Base-by-base conservation (phyloP, 2,888 invertebrate species). In the Heteropelma amictum region DNA sequence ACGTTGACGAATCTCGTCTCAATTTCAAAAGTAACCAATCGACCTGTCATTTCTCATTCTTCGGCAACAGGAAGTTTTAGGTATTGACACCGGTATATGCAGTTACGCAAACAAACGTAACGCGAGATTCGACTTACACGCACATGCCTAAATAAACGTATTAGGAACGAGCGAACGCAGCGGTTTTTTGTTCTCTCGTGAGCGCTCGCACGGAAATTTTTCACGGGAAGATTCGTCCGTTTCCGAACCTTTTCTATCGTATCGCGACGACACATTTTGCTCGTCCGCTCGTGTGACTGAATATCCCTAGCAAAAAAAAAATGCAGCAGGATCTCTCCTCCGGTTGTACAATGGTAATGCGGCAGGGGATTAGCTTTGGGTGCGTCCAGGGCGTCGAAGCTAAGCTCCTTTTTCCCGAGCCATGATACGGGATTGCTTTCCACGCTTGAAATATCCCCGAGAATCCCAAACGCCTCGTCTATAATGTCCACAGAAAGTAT, bases 341-440 rank as follows among this genome's bases (percentile, higher is more conserved):
- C 45, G 23, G 28, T 40, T 30, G 38, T 17, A 40, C 26, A 40
- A 53, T 65, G 53, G 21, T 23, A 40, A 12, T n/a, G n/a, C n/a
- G n/a, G n/a, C n/a, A 23, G 30, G 76, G 85, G 85, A 87, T 87
- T 86, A 86, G 80, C 60, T 67, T 72, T 69, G 77, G 79, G 30
- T 30, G 54, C 82, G 83, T 81, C 80, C 79, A 79, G 80, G 83
- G 82, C 84, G 86, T 86, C 85, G 83, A 82, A 81, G 82, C 80
- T 86, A 84, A 87, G 84, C 84, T 80, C 74, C 77, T 38, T 51
- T 42, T 53, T 53, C 12, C 12, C 58, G 42, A 77, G 79, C 78
- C 84, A 83, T 87, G 87, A 87, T 87, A 87, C 79, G 80, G 84
- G 67, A 86, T 87, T 87, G 86, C 79, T 23, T 54, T 51, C 80